These are phyloP conservation scores for Galerucella calmariensis DNA, from an alignment of 2,888 invertebrate species.

Conservation along the genomic window DNA sequence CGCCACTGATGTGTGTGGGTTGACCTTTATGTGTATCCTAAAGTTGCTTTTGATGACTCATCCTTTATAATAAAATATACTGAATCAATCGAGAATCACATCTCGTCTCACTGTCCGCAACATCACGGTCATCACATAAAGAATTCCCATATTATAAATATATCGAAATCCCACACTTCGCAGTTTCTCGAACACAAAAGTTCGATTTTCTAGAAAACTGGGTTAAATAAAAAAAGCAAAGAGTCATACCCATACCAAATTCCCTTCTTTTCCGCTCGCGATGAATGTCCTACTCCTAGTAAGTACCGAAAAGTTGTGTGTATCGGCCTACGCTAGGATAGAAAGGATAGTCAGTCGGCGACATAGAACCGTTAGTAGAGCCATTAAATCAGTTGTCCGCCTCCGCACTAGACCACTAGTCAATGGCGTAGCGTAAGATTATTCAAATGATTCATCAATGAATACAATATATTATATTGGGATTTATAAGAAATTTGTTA, in stretches of 20 bases:
- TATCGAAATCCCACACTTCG: neutral
- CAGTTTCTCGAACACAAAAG: neutral
- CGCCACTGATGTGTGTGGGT: too few species aligned
- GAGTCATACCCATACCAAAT: neutral
- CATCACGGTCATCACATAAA: too few species aligned
- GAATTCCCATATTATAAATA: neutral
- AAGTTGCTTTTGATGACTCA: too few species aligned
- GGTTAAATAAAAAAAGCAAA: conserved; percentile 6
- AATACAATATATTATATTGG: neutral
- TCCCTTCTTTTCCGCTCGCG: neutral
- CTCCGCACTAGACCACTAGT: neutral
- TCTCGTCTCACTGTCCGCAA: too few species aligned
- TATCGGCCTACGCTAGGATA: neutral
- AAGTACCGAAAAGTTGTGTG: neutral
- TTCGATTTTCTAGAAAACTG: neutral
- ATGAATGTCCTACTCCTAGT: neutral
- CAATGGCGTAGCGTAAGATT: neutral
- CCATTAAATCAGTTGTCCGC: conserved; percentile 13
- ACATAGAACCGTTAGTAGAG: neutral
- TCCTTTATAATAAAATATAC: too few species aligned
- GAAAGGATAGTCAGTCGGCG: neutral
- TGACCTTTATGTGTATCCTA: too few species aligned
- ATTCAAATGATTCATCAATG: neutral
- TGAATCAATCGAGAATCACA: too few species aligned
- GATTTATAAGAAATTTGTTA: neutral